These are phyloP conservation scores for Eupristina koningsbergeri DNA, from an alignment of 1,140 invertebrate species.

Conservation along the genomic window DNA sequence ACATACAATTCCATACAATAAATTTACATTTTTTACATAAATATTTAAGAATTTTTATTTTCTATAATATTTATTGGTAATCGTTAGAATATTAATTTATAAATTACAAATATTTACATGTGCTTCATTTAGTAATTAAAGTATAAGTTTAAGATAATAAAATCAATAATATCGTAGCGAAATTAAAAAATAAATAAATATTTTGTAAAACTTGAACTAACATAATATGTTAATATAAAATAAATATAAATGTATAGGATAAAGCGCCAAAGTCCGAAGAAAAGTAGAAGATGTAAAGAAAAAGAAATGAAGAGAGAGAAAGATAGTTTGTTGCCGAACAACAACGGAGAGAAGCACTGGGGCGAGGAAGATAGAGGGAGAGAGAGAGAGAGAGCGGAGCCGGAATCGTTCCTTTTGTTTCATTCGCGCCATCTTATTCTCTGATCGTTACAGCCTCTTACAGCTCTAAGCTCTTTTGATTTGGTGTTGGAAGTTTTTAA, in stretches of 20 bases:
- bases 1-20: no score
- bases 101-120: no score
- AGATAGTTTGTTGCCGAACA: slow-evolving; percentile 48
- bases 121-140: no score
- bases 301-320: neutral
- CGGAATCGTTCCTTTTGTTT: slow-evolving; percentile 47
- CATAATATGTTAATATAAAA: slow-evolving; percentile 46
- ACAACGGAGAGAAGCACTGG: neutral
- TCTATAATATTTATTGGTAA: no score
- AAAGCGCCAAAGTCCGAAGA: neutral
- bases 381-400: slow-evolving; percentile 7
- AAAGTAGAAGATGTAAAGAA: neutral
- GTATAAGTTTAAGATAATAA: no score
- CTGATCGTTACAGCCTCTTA: slow-evolving; percentile 38
- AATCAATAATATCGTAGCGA: no score
- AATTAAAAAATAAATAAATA: no score
- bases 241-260: slow-evolving; percentile 24
- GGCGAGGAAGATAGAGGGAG: no score
- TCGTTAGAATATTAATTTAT: no score
- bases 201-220: no score
- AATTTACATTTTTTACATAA: no score
- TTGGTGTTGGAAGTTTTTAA: slow-evolving; percentile 47
- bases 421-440: slow-evolving; percentile 48
- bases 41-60: no score
- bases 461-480: slow-evolving; percentile 49